These are phyloP conservation scores for Aphelenchoides besseyi DNA, from an alignment of 1,140 invertebrate genomes.

Conservation along the genomic window DNA sequence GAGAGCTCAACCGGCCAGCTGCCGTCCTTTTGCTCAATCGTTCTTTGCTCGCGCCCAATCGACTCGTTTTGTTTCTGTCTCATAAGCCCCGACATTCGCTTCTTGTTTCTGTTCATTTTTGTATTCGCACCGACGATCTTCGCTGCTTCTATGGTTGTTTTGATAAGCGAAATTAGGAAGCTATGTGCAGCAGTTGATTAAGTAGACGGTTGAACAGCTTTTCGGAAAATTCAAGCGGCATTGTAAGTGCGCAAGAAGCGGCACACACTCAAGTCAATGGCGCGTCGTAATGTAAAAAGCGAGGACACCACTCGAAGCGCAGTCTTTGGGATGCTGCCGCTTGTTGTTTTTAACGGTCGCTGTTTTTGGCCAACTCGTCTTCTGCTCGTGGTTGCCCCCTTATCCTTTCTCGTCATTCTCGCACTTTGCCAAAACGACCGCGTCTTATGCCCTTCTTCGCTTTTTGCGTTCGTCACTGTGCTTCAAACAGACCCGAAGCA, in stretches of 20 bases:
- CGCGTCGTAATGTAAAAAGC: not conserved
- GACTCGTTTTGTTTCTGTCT: not conserved
- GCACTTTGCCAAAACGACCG: too few relatives aligned
- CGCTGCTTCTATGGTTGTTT: too few relatives aligned
- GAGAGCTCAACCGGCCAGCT: conserved; percentile 1
- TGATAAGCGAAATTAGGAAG: not conserved
- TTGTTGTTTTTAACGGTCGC: conserved; percentile 3
- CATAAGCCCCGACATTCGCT: not conserved
- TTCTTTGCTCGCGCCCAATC: not conserved
- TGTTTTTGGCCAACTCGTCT: not conserved
- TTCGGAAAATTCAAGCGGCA: not conserved
- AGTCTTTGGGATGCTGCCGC: not conserved
- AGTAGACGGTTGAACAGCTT: not conserved
- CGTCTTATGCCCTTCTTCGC: too few relatives aligned
- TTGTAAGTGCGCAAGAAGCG: not conserved
- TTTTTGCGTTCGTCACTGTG: too few relatives aligned
- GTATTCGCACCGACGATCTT: not conserved
- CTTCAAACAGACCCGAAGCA: too few relatives aligned
- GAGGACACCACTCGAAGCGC: not conserved
- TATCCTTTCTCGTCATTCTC: conserved; percentile 1
- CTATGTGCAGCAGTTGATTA: not conserved
- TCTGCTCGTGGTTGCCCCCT: not conserved
- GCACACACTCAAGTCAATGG: not conserved
- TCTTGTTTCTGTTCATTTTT: not conserved
- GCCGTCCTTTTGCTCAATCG: not conserved